Conservation (phyloP, 1,140 invertebrate genomes). For the Penaeus japonicus region DNA sequence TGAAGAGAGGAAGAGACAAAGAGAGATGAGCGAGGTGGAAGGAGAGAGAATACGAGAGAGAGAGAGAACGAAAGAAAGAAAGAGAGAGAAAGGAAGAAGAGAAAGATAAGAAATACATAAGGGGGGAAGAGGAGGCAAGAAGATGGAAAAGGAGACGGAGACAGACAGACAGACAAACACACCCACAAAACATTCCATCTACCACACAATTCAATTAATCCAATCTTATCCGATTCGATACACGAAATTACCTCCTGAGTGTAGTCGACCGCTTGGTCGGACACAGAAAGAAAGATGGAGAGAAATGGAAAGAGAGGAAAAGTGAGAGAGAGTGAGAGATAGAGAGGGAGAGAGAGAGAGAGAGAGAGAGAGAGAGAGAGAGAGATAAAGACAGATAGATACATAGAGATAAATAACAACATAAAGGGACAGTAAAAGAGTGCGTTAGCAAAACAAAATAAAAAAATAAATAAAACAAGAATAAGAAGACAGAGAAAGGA, state of each 20-base stretch:
- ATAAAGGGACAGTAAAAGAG: too few species aligned
- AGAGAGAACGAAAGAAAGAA: neutral
- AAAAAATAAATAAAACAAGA: too few species aligned
- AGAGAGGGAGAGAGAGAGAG: neutral
- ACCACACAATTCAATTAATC: too few species aligned
- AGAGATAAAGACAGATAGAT: neutral
- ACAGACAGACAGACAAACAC: neutral
- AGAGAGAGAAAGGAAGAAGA: neutral
- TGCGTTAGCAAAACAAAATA: too few species aligned
- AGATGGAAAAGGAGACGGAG: neutral
- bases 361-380: too few species aligned
- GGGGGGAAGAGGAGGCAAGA: too few species aligned
- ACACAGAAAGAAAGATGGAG: neutral
- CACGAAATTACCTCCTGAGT: too few species aligned
- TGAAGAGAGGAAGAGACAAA: neutral
- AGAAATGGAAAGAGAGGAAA: neutral
- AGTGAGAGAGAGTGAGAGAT: neutral
- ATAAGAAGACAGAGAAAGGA: too few species aligned
- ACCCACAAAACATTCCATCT: too few species aligned
- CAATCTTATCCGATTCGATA: too few species aligned
- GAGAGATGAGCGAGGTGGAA: neutral
- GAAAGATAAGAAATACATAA: neutral
- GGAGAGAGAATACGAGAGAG: constrained; percentile 6
- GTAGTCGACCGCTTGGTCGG: too few species aligned
- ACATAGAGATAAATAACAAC: too few species aligned